A percentile compares a stretch with the other conserved stretches of the same genome.
phyloP scores from a whole-genome alignment of 1,140 invertebrate genomes.

The Panagrolaimus sp. region DNA sequence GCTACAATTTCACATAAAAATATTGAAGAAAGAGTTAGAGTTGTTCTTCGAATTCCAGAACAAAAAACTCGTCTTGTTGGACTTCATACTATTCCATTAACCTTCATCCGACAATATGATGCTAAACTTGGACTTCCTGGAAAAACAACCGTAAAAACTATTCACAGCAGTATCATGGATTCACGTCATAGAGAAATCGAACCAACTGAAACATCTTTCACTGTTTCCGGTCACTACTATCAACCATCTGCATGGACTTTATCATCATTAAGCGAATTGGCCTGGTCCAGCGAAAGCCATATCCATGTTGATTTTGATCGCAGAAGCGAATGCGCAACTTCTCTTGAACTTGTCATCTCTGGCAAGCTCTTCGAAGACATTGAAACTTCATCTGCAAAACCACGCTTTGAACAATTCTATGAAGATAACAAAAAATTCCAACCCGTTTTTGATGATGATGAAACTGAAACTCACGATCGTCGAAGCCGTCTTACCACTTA shows the following conservation, averaged over 20 bases:
- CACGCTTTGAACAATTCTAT: neutral
- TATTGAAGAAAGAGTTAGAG: conserved; percentile 29
- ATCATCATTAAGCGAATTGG: no score
- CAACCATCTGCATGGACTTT: neutral
- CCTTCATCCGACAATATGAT: conserved; percentile 30
- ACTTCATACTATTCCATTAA: conserved; percentile 34
- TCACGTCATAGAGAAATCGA: neutral
- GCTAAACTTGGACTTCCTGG: neutral
- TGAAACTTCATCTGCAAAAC: no score
- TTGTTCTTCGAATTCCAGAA: conserved; percentile 31
- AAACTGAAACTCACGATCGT: neutral
- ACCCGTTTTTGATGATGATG: neutral
- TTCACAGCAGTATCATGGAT: neutral
- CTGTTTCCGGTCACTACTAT: neutral
- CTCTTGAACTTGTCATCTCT: neutral
- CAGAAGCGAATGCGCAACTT: neutral
- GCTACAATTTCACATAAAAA: conserved; percentile 21
- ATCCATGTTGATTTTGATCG: conserved; percentile 7
- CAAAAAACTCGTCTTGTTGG: conserved; percentile 24
- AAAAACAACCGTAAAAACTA: neutral
- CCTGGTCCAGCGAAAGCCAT: conserved; percentile 11
- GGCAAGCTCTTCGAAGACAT: neutral
- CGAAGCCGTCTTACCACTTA: neutral
- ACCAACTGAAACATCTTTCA: neutral
- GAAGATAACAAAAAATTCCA: neutral